These are phyloP conservation scores for Daboia siamensis DNA, from an alignment of 2,113 vertebrate species.

Conservation along the genomic window DNA sequence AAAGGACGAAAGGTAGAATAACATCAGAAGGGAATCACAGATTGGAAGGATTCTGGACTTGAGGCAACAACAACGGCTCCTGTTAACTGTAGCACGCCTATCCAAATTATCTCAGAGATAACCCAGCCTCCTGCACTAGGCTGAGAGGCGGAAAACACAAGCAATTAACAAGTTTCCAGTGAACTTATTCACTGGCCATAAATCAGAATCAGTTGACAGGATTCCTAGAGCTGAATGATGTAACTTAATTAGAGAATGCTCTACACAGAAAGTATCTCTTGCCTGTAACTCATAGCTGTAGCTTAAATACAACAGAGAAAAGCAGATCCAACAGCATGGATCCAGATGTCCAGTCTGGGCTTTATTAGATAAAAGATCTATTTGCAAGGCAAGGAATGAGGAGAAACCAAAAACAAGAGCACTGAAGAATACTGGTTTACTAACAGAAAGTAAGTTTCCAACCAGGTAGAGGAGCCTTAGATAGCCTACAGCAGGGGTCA, in stretches of 20 bases:
- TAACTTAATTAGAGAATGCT: neutral
- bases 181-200: neutral
- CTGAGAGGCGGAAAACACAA: neutral
- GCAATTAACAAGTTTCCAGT: neutral
- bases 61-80: neutral
- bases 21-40: neutral
- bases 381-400: neutral
- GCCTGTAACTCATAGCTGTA: neutral
- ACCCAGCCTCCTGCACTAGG: neutral
- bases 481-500: neutral
- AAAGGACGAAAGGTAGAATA: neutral
- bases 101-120: neutral
- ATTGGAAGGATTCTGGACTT: neutral
- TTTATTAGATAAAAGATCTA: neutral
- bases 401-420: neutral
- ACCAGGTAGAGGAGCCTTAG: neutral
- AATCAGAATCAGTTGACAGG: neutral
- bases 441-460: neutral
- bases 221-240: neutral
- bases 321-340: neutral
- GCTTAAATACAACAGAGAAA: neutral
- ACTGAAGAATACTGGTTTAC: neutral
- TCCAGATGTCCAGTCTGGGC: neutral
- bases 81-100: neutral
- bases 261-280: neutral